Conservation (phyloP, 2,797 vertebrate genomes). For the Periparus ater region DNA sequence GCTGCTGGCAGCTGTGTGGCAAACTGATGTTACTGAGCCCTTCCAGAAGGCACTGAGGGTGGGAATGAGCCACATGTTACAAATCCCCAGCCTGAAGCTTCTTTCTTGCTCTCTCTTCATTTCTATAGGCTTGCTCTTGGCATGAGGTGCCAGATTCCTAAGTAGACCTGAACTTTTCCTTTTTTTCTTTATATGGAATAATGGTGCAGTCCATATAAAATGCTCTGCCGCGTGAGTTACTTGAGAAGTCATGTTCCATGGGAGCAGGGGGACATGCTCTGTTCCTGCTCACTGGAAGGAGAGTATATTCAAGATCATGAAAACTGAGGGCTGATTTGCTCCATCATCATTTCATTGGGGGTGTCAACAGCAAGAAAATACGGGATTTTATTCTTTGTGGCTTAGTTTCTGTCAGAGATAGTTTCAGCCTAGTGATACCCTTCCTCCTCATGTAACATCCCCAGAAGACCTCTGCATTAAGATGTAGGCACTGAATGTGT, state of each 20-base stretch:
- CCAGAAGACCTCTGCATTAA: neutral
- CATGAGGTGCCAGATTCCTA: neutral
- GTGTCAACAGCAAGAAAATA: neutral
- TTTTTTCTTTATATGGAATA: neutral
- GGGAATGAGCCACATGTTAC: neutral
- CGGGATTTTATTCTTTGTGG: neutral
- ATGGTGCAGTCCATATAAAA: neutral
- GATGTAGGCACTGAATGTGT: neutral
- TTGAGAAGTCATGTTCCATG: neutral
- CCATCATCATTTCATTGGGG: neutral
- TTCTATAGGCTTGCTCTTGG: neutral
- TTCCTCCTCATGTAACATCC: neutral
- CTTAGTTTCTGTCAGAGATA: neutral
- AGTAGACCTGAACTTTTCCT: neutral
- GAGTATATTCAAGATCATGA: neutral
- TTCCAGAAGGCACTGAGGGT: neutral
- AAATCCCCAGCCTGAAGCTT: neutral
- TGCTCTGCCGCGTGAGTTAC: neutral
- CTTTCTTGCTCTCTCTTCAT: neutral
- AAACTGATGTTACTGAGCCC: neutral
- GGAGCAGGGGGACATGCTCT: accelerated
- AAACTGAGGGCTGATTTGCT: neutral
- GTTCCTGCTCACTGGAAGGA: neutral
- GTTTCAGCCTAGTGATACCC: neutral
- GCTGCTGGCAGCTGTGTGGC: neutral